phyloP scores from a whole-genome alignment of 2,797 vertebrate species.

The Falco cherrug region DNA sequence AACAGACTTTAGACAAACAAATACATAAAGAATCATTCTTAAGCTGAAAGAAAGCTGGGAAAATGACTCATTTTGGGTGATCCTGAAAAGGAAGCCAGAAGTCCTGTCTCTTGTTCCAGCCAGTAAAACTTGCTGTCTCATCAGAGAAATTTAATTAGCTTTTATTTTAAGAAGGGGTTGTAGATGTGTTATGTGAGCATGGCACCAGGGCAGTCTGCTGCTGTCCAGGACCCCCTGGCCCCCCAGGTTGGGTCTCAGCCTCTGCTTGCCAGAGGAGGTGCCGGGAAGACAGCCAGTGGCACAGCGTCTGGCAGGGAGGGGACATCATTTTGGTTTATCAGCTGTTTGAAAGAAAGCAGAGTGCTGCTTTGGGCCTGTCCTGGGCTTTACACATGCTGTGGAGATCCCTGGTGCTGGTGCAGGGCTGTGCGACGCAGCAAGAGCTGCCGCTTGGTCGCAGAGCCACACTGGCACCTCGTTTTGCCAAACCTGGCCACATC shows the following conservation, averaged over 20 bases:
- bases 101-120: not conserved
- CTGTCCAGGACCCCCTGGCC: too few relatives aligned
- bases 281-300: not conserved
- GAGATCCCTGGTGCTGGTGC: not conserved
- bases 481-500: not conserved
- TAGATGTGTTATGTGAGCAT: not conserved
- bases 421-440: not conserved
- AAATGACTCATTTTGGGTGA: not conserved
- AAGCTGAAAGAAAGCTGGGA: not conserved
- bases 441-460: rapidly evolving
- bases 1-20: conserved; percentile 1
- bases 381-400: not conserved
- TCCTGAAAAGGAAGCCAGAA: not conserved
- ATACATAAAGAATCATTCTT: not conserved
- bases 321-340: rapidly evolving
- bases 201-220: not conserved
- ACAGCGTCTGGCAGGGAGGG: rapidly evolving
- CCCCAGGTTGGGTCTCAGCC: rapidly evolving
- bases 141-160: not conserved
- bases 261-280: not conserved
- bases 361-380: not conserved
- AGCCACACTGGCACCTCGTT: rapidly evolving
- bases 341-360: not conserved
- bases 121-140: not conserved
- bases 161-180: not conserved